Base-by-base conservation (phyloP, 2,113 vertebrate species). In the Sceloporus undulatus region DNA sequence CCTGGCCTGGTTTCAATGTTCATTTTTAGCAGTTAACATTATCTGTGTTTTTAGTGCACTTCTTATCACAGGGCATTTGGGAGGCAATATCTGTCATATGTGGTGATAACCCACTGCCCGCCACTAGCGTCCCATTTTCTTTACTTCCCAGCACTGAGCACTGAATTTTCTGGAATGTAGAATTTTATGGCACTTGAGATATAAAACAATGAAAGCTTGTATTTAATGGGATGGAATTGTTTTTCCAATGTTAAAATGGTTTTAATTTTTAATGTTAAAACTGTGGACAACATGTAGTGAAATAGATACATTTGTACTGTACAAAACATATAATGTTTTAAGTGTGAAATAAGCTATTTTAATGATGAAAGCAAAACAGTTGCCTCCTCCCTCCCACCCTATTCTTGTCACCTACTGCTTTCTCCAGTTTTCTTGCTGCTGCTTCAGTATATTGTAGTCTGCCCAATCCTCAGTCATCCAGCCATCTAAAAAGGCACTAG, bases 261-360 rank as follows among this genome's bases (percentile, higher is more conserved):
- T 83, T 88, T 76, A 88, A 88, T 88, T 88, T 88, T 88, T 88
- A 88, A 88, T 88, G 81, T 68, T 77, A 59, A 66, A 83, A 70
- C 59, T 5, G 59, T 27, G 59, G 87, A 83, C 87, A 76, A 54
- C 38, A 77, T 77, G 73, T 66, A 48, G 80, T 65, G 34, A 76
- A 82, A 66, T 76, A 48, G 38, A 25, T n/a, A 75, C 5, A 85
- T 85, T 75, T 52, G 79, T 66, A 65, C 29, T 54, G 13, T 18
- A 77, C 66, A 83, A 76, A 82, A 52, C 56, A 83, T 77, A 68
- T 25, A 29, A 40, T 77, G 4, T 83, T 88, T 88, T 48, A 79
- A 79, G 76, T 40, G 21, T 14, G 27, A 68, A 52, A 74, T 88
- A 83, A 88, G 29, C 13, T n/a, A 38, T 83, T 88, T 83, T 68